Conservation (phyloP, 2,888 invertebrate genomes). For the Augiades crinisus region DNA sequence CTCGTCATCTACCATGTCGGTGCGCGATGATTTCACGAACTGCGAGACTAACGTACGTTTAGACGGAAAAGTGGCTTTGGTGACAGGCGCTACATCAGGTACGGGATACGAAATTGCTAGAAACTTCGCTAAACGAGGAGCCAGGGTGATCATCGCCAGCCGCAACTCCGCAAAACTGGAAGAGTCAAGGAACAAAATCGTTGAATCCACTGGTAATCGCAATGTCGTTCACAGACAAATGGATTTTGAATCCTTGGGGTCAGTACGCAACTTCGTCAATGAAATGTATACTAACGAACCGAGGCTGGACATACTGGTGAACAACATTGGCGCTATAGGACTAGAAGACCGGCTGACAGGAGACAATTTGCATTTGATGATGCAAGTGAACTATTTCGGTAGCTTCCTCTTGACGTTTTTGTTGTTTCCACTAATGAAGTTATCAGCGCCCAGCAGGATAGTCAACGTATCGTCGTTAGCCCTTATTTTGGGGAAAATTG, state of each 20-base stretch:
- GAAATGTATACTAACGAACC: slow-evolving; percentile 71
- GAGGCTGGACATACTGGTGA: slow-evolving; percentile 67
- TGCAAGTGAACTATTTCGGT: slow-evolving; percentile 80
- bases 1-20: not conserved
- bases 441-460: slow-evolving; percentile 57
- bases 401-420: slow-evolving; percentile 57
- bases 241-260: slow-evolving; percentile 74
- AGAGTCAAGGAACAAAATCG: slow-evolving; percentile 43
- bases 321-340: slow-evolving; percentile 73
- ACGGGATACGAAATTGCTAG: slow-evolving; percentile 60
- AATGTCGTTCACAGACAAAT: slow-evolving; percentile 56
- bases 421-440: slow-evolving; percentile 50
- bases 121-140: slow-evolving; percentile 72
- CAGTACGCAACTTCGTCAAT: slow-evolving; percentile 80
- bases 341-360: slow-evolving; percentile 67
- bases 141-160: slow-evolving; percentile 80
- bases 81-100: slow-evolving; percentile 62
- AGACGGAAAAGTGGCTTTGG: slow-evolving; percentile 60
- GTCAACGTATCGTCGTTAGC: slow-evolving; percentile 73
- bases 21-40: slow-evolving; percentile 44
- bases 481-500: slow-evolving; percentile 85
- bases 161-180: slow-evolving; percentile 56
- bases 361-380: slow-evolving; percentile 82
- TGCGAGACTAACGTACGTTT: slow-evolving; percentile 49
- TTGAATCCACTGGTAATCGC: slow-evolving; percentile 41